Conservation (phyloP, 2,113 vertebrate genomes). For the Hoplias malabaricus region DNA sequence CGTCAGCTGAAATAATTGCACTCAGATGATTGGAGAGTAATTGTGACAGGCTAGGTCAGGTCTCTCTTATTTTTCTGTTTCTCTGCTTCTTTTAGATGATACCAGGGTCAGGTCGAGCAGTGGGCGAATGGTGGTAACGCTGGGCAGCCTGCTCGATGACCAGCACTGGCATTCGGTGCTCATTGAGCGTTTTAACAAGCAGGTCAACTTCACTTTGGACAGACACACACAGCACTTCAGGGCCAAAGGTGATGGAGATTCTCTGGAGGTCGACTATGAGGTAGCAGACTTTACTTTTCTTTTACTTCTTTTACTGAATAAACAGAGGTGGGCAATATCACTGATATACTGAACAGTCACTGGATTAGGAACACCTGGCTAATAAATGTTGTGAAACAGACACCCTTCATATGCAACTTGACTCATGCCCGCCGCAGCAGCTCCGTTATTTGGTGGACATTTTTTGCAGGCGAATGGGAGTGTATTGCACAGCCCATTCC, state of each 20-base stretch:
- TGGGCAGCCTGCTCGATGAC: conserved; percentile 94
- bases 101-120: conserved; percentile 79
- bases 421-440: too few relatives aligned
- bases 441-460: too few relatives aligned
- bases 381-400: too few relatives aligned
- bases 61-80: too few relatives aligned
- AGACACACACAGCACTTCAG: conserved; percentile 87
- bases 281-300: conserved; percentile 65
- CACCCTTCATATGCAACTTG: too few relatives aligned
- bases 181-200: conserved; percentile 92
- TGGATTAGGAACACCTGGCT: too few relatives aligned
- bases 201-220: conserved; percentile 95
- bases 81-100: conserved; percentile 75
- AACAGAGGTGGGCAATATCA: not conserved
- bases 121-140: conserved; percentile 74
- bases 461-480: too few relatives aligned
- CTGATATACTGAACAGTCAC: too few relatives aligned
- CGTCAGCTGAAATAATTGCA: too few relatives aligned
- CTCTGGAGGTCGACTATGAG: conserved; percentile 97
- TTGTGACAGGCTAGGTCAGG: too few relatives aligned
- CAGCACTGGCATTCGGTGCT: conserved; percentile 95
- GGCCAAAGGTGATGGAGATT: conserved; percentile 85
- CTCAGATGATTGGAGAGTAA: too few relatives aligned
- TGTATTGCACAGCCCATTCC: too few relatives aligned
- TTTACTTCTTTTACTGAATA: not conserved